A percentile compares a stretch with the other conserved stretches of the same genome.
Evolutionary conservation across 2,888 invertebrate species (phyloP).

Genomic region (Tenthredo mesomela): DNA sequence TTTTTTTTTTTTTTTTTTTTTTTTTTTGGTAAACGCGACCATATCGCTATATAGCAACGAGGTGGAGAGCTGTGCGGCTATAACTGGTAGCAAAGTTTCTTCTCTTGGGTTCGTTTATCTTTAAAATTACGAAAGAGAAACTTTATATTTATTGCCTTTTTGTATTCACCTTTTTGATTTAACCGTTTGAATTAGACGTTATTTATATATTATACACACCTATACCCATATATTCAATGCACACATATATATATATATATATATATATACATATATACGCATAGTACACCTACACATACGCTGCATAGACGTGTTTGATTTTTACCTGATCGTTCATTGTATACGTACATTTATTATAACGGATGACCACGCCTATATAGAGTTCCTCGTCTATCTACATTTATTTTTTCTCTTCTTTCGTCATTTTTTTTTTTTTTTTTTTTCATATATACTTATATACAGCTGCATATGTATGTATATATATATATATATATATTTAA

Average conservation of each 20-base stretch:
- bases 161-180: constrained; percentile 48
- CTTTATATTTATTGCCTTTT: constrained; percentile 43
- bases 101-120: constrained; percentile 1
- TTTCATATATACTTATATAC: too few relatives aligned
- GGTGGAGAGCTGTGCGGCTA: neutral
- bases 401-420: neutral
- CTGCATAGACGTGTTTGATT: neutral
- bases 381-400: neutral
- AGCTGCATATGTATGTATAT: too few relatives aligned
- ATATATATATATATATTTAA: neutral
- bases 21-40: neutral
- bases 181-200: constrained; percentile 47
- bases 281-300: too few relatives aligned
- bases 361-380: neutral
- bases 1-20: too few relatives aligned
- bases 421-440: too few relatives aligned
- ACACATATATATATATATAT: too few relatives aligned
- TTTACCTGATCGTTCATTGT: neutral
- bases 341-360: neutral
- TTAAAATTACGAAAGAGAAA: constrained; percentile 43
- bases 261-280: too few relatives aligned
- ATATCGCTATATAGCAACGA: neutral
- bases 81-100: neutral
- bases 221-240: neutral
- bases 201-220: constrained; percentile 4